Evolutionary conservation across 2,797 vertebrate species (phyloP), one percentile per base, ranked within the genome.

Genomic region (Gymnoscopelus braueri): DNA sequence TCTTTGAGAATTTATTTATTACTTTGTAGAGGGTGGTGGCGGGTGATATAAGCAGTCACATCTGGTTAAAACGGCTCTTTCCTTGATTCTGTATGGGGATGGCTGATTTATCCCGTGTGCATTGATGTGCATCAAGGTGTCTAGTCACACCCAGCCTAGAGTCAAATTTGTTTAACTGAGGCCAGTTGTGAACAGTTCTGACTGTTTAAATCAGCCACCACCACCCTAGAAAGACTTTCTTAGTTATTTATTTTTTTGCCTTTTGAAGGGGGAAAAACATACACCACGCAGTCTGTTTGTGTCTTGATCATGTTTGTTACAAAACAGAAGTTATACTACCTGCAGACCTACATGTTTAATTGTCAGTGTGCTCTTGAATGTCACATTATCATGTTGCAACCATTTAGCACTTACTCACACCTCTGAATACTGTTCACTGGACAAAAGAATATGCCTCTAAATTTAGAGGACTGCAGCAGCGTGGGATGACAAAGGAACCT

Each of bases 301-400:
- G 80, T 87, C 82, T 84, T 71, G 68, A 71, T 87, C 72, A 69
- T 75, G 82, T 83, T 87, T 90, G 39, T 85, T 87, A 83, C 80
- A 65, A 79, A 61, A 79, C 79, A 57, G 47, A 48, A 74, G 50
- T 60, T 86, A 60, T 77, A 75, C 70, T 78, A 44, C 39, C 39
- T 44, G 39, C 9, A 79, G 75, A 79, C 74, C 85, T 71, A 76
- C 75, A 80, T 87, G 84, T 90, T 88, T 81, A 2, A 15, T 85
- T 76, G 83, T 92, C 72, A 10, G 64, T 72, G 85, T 91, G 85
- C 77, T 89, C 81, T 86, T 85, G 86, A 91, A 88, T 91, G 87
- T 91, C 81, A 79, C 76, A 77, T 83, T 79, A 75, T 85, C 64
- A 80, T 74, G 66, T 81, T 47, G 71, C 64, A 68, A 82, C 87